Base-by-base conservation (phyloP, 2,888 invertebrate species). In the Lepeophtheirus nordmannii region DNA sequence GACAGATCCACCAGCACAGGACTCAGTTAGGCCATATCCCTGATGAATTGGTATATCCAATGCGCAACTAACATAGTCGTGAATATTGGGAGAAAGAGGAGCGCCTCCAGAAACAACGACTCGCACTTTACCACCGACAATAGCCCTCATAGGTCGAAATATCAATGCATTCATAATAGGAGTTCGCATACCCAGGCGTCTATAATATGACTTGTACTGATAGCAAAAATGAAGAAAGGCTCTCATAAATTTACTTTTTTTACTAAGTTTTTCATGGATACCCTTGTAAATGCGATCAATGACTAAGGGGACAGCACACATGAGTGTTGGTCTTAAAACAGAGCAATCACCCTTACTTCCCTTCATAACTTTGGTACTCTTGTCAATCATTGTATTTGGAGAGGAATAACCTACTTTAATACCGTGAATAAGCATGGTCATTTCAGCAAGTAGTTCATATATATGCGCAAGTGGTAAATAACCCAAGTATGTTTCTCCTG, bases 391-490 rank as follows among this genome's bases (percentile, higher is more conserved):
- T 0, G 98, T 98, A 67, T 92, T 80, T 0, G 97, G 90, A 0
- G 93, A 91, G 0, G 94, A 94, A 77, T 97, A 98, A 3, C 97
- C 97, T 73, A 98, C 91, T 1, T 89, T 83, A 53, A 93, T 86
- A 22, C 94, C 94, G 58, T 39, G 58, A 61, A 87, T 78, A 67
- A 90, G 79, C 73, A 89, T 89, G 62, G 89, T 83, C 72, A 85
- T 84, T 72, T 66, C 66, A 68, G 90, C 90, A 66, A 92, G 82
- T 71, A 98, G 80, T 78, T 97, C 97, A 73, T 96, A 88, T 1
- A 97, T 94, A 77, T 97, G 97, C 39, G 97, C 97, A 67, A 97
- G 79, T 30, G 98, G 98, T 70, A 98, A 82, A 78, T 93, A 98
- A 67, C 90, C 97, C 76, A 97, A 86, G 73, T 93, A 86, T 20